phyloP scores from a whole-genome alignment of 2,888 invertebrate genomes.

The Homarus gammarus region DNA sequence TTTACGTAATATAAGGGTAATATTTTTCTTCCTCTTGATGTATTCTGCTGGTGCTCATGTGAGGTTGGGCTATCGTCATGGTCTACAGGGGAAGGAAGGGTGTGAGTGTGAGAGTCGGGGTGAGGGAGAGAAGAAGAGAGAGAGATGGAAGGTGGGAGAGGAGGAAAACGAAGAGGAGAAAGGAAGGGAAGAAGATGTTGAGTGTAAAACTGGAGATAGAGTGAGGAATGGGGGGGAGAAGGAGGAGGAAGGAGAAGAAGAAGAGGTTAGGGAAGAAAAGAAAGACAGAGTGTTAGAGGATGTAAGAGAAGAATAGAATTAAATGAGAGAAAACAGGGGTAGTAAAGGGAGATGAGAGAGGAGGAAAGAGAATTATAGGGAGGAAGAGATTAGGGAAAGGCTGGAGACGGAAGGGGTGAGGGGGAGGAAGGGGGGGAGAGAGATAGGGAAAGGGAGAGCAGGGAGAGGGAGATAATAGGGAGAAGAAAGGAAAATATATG shows the following conservation, averaged over 20 bases:
- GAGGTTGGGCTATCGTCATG: too few relatives aligned
- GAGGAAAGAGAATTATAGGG: too few relatives aligned
- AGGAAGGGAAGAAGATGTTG: background rate
- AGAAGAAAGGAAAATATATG: background rate
- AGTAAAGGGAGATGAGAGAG: too few relatives aligned
- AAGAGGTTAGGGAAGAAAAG: background rate
- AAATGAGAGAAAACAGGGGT: too few relatives aligned
- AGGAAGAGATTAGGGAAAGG: too few relatives aligned
- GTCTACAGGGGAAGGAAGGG: too few relatives aligned
- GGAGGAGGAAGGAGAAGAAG: background rate
- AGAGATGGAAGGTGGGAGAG: constrained; percentile 41
- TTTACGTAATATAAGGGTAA: too few relatives aligned
- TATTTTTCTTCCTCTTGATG: too few relatives aligned
- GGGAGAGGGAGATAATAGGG: background rate
- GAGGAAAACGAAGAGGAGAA: constrained; percentile 17
- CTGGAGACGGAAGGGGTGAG: background rate
- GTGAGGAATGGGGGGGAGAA: background rate
- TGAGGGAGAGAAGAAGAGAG: constrained; percentile 18
- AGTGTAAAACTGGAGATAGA: background rate
- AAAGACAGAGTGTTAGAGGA: background rate
- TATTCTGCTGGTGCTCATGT: too few relatives aligned
- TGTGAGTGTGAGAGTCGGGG: constrained; percentile 1
- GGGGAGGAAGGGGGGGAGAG: background rate
- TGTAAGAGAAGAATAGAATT: too few relatives aligned
- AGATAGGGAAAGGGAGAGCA: background rate